Evolutionary conservation across 2,797 vertebrate genomes (phyloP).

Genomic region (Apodemus agrarius): DNA sequence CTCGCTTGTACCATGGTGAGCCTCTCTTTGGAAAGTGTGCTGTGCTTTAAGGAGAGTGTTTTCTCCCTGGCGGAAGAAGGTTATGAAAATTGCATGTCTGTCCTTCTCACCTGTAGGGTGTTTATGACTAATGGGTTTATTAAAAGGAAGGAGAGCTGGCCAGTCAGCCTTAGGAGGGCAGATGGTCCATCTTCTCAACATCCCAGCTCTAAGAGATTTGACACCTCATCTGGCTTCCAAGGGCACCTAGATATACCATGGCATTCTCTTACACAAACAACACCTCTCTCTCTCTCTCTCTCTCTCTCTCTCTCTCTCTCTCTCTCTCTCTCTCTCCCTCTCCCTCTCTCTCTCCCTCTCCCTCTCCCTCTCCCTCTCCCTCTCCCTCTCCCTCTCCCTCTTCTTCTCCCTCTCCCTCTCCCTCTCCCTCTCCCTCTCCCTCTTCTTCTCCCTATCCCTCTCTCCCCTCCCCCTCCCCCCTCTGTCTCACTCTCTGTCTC

Average conservation of each 20-base stretch:
- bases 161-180: background rate
- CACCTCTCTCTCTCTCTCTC: background rate
- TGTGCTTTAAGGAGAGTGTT: background rate
- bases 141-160: background rate
- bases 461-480: no score
- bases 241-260: background rate
- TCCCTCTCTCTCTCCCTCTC: no score
- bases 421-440: no score
- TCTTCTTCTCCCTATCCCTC: no score
- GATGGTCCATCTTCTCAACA: background rate
- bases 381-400: no score
- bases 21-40: background rate
- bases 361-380: no score
- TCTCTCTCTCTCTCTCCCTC: no score
- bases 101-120: background rate
- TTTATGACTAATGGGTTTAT: background rate
- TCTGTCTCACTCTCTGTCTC: no score
- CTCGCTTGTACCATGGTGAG: background rate
- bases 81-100: no score
- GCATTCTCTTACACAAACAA: background rate
- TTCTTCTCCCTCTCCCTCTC: no score
- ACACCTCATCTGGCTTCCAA: background rate
- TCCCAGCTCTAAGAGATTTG: background rate
- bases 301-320: background rate
- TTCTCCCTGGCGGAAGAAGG: background rate